These are phyloP conservation scores for Engystomops pustulosus DNA, from an alignment of 2,113 vertebrate species.

Conservation along the genomic window DNA sequence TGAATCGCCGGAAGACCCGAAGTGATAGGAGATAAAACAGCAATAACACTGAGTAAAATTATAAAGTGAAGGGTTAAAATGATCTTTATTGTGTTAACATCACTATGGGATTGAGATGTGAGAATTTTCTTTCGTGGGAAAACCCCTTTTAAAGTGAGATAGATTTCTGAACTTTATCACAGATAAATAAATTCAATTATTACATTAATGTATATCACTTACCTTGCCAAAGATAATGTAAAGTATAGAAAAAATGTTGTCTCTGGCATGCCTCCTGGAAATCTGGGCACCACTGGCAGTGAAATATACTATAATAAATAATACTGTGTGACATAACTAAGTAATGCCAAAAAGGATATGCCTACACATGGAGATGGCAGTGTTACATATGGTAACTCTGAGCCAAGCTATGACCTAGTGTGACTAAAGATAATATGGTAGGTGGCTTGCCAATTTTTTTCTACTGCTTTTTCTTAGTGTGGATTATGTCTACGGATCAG, in stretches of 20 bases:
- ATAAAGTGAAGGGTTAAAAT: no score
- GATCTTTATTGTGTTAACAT: no score
- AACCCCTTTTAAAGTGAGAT: no score
- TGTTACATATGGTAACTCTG: background rate
- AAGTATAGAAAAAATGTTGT: background rate
- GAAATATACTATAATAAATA: background rate
- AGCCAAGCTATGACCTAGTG: constrained; percentile 18
- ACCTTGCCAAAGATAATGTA: background rate
- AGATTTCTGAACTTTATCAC: no score
- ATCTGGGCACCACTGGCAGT: constrained; percentile 12
- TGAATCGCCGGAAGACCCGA: no score
- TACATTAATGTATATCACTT: background rate
- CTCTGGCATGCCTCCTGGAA: constrained; percentile 16
- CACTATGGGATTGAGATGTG: no score
- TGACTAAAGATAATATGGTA: constrained; percentile 3
- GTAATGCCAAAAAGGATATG: background rate
- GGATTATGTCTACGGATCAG: background rate
- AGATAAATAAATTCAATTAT: no score
- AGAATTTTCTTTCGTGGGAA: no score
- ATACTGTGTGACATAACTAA: background rate
- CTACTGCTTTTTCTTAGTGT: background rate
- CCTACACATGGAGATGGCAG: background rate
- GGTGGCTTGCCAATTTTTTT: background rate
- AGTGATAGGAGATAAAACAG: no score
- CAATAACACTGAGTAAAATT: no score